These are phyloP conservation scores for Alces alces DNA, from an alignment of 2,113 vertebrate species.

Conservation along the genomic window DNA sequence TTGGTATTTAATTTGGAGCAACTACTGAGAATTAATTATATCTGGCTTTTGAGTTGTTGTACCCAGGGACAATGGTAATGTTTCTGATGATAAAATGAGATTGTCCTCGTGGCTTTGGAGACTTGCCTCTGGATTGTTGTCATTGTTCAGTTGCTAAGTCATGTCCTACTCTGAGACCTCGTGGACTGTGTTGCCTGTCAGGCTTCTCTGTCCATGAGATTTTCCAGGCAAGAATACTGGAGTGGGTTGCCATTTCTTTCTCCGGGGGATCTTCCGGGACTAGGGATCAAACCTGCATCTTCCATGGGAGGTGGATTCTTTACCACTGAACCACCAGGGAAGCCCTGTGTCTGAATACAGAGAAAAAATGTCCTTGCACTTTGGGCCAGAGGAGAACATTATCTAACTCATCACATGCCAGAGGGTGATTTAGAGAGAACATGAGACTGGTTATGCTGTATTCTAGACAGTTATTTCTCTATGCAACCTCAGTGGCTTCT, in stretches of 20 bases:
- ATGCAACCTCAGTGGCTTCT: background rate
- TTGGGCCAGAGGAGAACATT: background rate
- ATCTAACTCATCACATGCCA: background rate
- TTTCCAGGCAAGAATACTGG: background rate
- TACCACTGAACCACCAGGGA: background rate
- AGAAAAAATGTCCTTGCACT: background rate
- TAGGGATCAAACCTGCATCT: background rate
- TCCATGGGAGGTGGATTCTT: background rate
- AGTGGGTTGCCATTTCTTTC: background rate
- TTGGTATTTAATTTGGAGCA: background rate
- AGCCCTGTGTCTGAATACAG: background rate
- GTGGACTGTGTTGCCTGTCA: background rate
- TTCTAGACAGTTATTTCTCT: background rate
- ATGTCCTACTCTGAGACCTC: background rate
- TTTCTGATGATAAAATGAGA: background rate
- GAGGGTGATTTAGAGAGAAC: background rate
- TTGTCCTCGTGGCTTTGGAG: background rate
- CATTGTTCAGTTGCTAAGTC: background rate
- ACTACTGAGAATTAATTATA: background rate
- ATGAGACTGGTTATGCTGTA: background rate
- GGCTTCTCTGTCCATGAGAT: background rate
- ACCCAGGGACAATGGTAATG: background rate
- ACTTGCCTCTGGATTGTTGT: background rate
- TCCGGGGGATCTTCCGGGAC: background rate
- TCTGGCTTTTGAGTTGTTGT: background rate